A percentile compares a stretch with the other conserved stretches of the same genome.
Evolutionary conservation across 2,113 vertebrate species (phyloP).

Genomic region (Uropsilus gracilis): DNA sequence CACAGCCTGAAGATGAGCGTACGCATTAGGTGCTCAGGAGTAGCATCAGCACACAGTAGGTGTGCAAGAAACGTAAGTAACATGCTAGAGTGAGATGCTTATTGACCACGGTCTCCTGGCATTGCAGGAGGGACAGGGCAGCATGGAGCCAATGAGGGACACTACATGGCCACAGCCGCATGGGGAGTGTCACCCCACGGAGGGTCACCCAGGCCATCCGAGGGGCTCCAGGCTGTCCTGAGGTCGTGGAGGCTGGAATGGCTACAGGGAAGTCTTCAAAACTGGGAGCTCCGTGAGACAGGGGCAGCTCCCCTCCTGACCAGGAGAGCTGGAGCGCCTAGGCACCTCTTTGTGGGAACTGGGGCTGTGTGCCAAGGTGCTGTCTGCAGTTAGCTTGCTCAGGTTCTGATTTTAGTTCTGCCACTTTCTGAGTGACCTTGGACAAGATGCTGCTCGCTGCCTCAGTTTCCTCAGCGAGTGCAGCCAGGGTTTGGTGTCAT

Average conservation of each 20-base stretch:
- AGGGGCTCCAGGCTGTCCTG: background rate
- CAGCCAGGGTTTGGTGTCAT: background rate
- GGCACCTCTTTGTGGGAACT: background rate
- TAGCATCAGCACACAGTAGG: background rate
- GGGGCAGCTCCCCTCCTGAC: too few relatives aligned
- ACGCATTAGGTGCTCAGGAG: background rate
- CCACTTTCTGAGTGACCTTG: slow-evolving; percentile 22
- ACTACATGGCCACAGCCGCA: background rate
- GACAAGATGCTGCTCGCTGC: background rate
- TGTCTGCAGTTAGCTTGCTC: background rate
- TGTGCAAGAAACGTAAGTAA: background rate
- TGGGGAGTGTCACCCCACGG: background rate
- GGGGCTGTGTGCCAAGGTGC: rapidly evolving
- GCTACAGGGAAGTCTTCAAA: background rate
- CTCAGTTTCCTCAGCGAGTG: slow-evolving; percentile 26
- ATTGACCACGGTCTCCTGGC: background rate
- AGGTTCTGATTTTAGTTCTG: background rate
- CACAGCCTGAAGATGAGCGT: background rate
- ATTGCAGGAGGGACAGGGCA: background rate
- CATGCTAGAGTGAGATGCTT: background rate
- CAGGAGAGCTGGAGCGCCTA: background rate
- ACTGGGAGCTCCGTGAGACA: background rate
- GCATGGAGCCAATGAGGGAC: background rate
- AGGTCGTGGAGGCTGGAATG: background rate
- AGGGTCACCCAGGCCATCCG: background rate